These are phyloP conservation scores for Alviniconcha strummeri DNA, from an alignment of 2,888 invertebrate species.

Conservation along the genomic window DNA sequence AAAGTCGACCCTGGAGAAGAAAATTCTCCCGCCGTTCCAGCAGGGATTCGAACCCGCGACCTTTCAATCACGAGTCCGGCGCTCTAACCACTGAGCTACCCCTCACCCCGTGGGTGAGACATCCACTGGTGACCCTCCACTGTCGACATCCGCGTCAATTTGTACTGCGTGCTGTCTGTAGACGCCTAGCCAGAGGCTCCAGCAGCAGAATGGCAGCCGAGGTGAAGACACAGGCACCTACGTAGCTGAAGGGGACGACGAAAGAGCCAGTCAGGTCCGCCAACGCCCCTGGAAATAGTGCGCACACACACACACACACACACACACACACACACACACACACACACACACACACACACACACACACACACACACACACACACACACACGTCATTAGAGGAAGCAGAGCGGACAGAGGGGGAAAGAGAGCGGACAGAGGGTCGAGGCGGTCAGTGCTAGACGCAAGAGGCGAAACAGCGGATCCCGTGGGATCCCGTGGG, in stretches of 20 bases:
- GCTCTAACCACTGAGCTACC: no score
- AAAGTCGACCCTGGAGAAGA: no score
- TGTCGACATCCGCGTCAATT: background rate
- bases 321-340: background rate
- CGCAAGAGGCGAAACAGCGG: background rate
- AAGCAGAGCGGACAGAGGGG: no score
- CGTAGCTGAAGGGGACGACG: slow-evolving; percentile 34
- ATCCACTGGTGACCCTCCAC: background rate
- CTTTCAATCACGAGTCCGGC: no score
- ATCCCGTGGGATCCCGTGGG: background rate
- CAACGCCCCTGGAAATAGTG: slow-evolving; percentile 29
- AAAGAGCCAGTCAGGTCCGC: slow-evolving; percentile 35
- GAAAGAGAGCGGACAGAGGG: no score
- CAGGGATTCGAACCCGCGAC: no score
- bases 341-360: background rate
- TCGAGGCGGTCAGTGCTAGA: no score
- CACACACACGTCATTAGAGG: background rate
- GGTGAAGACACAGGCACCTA: slow-evolving; percentile 14
- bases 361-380: background rate
- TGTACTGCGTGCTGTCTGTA: background rate
- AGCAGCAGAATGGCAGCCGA: slow-evolving; percentile 13
- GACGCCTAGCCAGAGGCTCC: slow-evolving; percentile 15
- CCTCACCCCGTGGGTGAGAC: no score
- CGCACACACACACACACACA: background rate
- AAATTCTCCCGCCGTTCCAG: no score